Conservation (phyloP, 1,140 invertebrate species). For the Drosophila truncata region DNA sequence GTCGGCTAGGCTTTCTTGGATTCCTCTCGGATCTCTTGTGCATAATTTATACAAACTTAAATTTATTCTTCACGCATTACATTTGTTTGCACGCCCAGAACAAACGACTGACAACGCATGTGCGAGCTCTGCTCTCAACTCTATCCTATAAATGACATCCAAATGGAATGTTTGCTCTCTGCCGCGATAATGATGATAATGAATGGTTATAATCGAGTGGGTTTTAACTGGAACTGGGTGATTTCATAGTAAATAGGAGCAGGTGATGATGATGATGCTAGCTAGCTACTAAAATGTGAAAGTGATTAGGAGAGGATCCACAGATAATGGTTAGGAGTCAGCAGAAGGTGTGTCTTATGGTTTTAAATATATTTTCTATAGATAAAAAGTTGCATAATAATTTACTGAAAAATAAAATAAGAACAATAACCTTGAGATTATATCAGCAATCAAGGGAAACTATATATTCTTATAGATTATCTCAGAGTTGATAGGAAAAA, state of each 20-base stretch:
- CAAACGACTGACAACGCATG: neutral
- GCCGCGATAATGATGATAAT: constrained; percentile 11
- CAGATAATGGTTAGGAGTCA: neutral
- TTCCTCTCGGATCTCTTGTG: constrained; percentile 1
- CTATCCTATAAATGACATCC: constrained; percentile 31
- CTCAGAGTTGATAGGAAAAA: neutral
- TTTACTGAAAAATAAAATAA: neutral
- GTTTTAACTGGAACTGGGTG: constrained; percentile 13
- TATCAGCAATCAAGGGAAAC: neutral
- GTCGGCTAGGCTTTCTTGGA: neutral
- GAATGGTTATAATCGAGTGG: constrained; percentile 2
- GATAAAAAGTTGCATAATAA: neutral
- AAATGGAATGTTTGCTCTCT: neutral
- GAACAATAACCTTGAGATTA: neutral
- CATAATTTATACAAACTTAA: constrained; percentile 62
- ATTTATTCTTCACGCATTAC: constrained; percentile 79
- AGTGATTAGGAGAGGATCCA: neutral
- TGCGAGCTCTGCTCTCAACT: neutral
- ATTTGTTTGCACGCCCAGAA: constrained; percentile 34
- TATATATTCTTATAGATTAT: neutral
- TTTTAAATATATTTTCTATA: neutral
- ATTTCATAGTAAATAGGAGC: neutral
- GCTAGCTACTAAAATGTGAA: neutral
- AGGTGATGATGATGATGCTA: neutral
- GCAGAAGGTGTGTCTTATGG: neutral